Evolutionary conservation across 2,797 vertebrate genomes (phyloP), one percentile per base, ranked within the genome.

Genomic region (Sylvilagus floridanus): DNA sequence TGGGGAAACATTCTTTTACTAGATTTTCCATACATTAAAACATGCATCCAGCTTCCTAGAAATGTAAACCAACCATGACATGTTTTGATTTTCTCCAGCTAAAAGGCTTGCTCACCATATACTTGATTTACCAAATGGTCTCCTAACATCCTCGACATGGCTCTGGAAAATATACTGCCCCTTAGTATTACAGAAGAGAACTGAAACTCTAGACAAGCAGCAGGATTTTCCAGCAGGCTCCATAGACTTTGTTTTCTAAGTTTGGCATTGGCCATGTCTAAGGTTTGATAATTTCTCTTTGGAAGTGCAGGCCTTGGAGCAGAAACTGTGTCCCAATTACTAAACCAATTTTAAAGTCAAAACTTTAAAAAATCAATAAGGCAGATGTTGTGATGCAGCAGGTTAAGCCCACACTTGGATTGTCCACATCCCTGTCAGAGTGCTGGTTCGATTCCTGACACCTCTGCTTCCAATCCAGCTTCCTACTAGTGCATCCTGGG

Each of bases 11-110:
- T 71, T 75, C 47, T 6, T 90, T 89, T 76, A 7, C 24, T 28
- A 52, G 54, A 50, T 68, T 93, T 92, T 76, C 68, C 32, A 37
- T 69, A 73, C 32, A 24, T 72, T 84, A 84, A 90, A 85, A 82
- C 19, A 52, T 54, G 9, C 37, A 85, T 65, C 30, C 57, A 66
- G 4, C 72, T 76, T 84, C 75, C 60, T 47, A 50, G 60, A 82
- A 90, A 76, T 9, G 2, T 90, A 69, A 88, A 63, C 69, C 72
- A 86, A 30, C 32, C 21, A 89, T 62, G 24, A 10, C 17, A 42
- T 62, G 32, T 47, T 72, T 84, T 60, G 50, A 86, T 68, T 78
- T 37, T 88, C 17, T 95, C 21, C 35, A 57, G 57, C 28, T 85
- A 22, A 94, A 72, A 77, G 16, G 6, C 62, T 79, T 28, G 9